Evolutionary conservation across 2,888 invertebrate species (phyloP).

Genomic region (Carabus problematicus): DNA sequence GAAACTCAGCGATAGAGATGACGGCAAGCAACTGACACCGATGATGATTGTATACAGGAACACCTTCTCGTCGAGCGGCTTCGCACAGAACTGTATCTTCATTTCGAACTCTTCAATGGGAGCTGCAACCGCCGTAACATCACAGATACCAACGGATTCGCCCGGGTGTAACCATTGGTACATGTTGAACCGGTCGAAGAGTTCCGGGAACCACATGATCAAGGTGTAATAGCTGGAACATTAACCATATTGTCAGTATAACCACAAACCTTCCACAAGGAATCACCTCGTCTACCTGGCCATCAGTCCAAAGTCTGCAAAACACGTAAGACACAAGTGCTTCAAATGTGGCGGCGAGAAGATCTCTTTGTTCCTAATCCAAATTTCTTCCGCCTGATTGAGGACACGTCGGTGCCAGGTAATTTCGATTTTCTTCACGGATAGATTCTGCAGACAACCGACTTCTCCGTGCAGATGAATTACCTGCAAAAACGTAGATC

Average conservation of each 20-base stretch:
- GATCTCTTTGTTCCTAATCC: slow-evolving; percentile 54
- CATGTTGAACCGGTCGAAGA: slow-evolving; percentile 69
- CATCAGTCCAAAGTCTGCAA: slow-evolving; percentile 69
- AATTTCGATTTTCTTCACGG: slow-evolving; percentile 23
- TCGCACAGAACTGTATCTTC: slow-evolving; percentile 50
- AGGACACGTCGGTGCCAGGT: slow-evolving; percentile 32
- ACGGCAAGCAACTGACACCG: slow-evolving; percentile 66
- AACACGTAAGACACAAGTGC: slow-evolving; percentile 63
- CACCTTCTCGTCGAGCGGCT: slow-evolving; percentile 60
- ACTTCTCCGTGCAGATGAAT: slow-evolving; percentile 50
- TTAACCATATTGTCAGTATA: slow-evolving; percentile 13
- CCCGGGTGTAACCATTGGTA: slow-evolving; percentile 59
- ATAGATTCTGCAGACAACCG: slow-evolving; percentile 19
- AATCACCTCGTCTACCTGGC: slow-evolving; percentile 60
- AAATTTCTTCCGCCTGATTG: slow-evolving; percentile 44
- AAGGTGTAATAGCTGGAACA: slow-evolving; percentile 65
- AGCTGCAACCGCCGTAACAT: slow-evolving; percentile 62
- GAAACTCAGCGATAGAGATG: slow-evolving; percentile 65
- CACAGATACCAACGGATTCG: slow-evolving; percentile 63
- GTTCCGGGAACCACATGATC: slow-evolving; percentile 76
- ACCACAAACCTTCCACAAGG: neutral
- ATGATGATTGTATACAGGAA: slow-evolving; percentile 66
- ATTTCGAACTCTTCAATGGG: slow-evolving; percentile 45
- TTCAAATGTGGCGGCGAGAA: slow-evolving; percentile 64
- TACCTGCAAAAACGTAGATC: slow-evolving; percentile 46